A percentile compares a stretch with the other conserved stretches of the same genome.
Evolutionary conservation across 2,888 invertebrate genomes (phyloP).

Genomic region (Chrysodeixis includens): DNA sequence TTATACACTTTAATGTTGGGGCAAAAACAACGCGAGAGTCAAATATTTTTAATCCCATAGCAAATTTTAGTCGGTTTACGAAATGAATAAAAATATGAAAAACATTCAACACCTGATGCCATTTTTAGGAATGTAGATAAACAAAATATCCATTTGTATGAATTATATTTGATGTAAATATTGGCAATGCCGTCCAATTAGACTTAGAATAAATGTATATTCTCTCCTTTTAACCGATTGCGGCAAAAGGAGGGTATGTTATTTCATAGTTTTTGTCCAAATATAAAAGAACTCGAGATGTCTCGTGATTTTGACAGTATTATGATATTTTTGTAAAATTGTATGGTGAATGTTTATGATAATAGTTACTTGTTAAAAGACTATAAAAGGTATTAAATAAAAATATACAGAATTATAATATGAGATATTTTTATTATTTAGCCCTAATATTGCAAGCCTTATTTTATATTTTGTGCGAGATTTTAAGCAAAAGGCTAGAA

Average conservation of each 20-base stretch:
- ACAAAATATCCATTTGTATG: neutral
- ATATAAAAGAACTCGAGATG: neutral
- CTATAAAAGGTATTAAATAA: slow-evolving; percentile 21
- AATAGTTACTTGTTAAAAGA: slow-evolving; percentile 33
- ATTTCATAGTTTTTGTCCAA: neutral
- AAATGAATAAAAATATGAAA: no score
- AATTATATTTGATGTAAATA: no score
- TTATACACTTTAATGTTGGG: no score
- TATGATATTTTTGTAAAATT: slow-evolving; percentile 59
- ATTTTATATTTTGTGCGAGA: no score
- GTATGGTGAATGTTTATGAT: slow-evolving; percentile 33
- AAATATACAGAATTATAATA: slow-evolving; percentile 31
- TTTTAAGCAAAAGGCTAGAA: no score
- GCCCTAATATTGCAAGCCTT: no score
- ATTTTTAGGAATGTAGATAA: no score
- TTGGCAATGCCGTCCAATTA: neutral
- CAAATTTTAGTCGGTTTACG: no score
- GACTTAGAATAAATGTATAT: neutral
- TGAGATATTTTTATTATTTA: neutral
- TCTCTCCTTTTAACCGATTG: neutral
- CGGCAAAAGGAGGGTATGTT: no score
- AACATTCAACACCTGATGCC: no score
- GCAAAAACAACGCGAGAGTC: no score
- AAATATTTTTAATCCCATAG: no score
- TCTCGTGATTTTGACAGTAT: slow-evolving; percentile 64